Base-by-base conservation (phyloP, 2,888 invertebrate genomes). In the Harpalus rubripes region DNA sequence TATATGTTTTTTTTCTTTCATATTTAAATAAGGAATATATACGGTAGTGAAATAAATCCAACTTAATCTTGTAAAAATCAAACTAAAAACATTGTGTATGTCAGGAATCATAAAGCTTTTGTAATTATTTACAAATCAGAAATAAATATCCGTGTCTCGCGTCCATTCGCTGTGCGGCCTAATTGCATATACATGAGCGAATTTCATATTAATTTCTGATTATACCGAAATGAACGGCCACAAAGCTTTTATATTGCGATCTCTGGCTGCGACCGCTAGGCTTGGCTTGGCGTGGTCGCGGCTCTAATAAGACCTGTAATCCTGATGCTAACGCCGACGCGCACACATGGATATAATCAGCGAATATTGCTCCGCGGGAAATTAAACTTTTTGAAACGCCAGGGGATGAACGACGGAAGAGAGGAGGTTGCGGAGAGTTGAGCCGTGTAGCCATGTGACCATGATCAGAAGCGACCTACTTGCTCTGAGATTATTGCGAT, bases 201-300 rank as follows among this genome's bases (percentile, higher is more conserved):
- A 90, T 91, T 91, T 91, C 91, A 91, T 91, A 91, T 91, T 91
- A 91, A 91, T 91, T 91, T 91, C 91, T 91, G 91, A 91, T 91
- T 91, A 91, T 91, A 90, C 91, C 89, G 89, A 90, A 90, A 90
- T 89, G 91, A 90, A 90, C 91, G 90, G 89, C 90, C 91, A 91
- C 91, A 91, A 91, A 91, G 91, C 91, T 91, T 91, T 91, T 91
- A 91, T 91, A 91, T 91, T 91, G 89, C 90, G 88, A 89, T 89
- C 89, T 89, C 89, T 88, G 87, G 61, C 83, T 81, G 15, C 44
- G 58, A 44, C 68, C 74, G 65, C 72, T 32, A 32, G 32, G 32
- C 32, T 32, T 32, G 32, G 32, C 56, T 12, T 12, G 12, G 10
- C 10, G 7, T 32, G 59, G 16, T 74, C 72, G 86, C 72, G 86